phyloP scores from a whole-genome alignment of 2,888 invertebrate species.

The Adelphocoris suturalis region DNA sequence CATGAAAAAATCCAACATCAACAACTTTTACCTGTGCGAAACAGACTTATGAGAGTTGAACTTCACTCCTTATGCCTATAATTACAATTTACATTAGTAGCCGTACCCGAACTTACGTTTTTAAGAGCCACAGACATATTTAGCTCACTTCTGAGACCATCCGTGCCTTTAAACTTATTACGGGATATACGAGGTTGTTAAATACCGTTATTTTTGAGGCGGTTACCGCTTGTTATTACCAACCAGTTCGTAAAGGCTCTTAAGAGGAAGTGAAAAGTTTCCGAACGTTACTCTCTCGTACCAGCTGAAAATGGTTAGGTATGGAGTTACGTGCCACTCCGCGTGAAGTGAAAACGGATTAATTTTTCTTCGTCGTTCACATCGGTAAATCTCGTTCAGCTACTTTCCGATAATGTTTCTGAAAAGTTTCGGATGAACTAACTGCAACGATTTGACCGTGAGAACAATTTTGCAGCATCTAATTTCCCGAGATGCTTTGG shows the following conservation, averaged over 20 bases:
- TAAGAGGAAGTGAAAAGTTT: not conserved
- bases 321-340: not conserved
- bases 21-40: no score
- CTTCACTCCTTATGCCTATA: no score
- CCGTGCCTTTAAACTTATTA: not conserved
- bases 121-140: not conserved
- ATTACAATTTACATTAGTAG: no score
- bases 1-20: no score
- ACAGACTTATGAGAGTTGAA: no score
- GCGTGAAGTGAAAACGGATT: not conserved
- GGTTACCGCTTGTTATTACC: not conserved
- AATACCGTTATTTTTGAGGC: not conserved
- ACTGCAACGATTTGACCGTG: no score
- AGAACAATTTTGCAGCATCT: no score
- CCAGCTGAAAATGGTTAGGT: not conserved
- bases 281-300: not conserved
- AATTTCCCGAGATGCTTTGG: no score
- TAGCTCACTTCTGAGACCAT: not conserved
- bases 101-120: not conserved
- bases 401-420: no score
- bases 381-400: no score
- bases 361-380: not conserved
- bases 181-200: not conserved
- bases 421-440: no score
- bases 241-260: not conserved